Conservation (phyloP, 2,113 vertebrate species). For the Cyprinodon brontotheroides region DNA sequence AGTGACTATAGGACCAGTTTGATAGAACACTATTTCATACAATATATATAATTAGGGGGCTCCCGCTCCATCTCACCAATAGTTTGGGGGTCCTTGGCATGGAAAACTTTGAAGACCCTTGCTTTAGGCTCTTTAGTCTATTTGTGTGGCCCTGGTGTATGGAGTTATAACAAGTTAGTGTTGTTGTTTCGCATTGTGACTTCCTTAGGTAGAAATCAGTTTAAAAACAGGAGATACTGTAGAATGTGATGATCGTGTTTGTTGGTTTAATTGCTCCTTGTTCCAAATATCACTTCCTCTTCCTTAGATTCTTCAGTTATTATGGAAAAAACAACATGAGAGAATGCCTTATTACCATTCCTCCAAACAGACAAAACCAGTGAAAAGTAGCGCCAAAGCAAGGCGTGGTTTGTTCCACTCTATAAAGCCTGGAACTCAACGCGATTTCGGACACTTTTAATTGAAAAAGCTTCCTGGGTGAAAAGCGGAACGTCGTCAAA, state of each 20-base stretch:
- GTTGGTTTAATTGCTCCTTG: conserved; percentile 25
- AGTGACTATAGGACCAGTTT: too few relatives aligned
- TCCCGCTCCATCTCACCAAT: too few relatives aligned
- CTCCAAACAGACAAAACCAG: conserved; percentile 18
- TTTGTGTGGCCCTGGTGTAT: conserved; percentile 14
- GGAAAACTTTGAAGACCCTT: background rate
- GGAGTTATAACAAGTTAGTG: too few relatives aligned
- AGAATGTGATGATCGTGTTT: conserved; percentile 37
- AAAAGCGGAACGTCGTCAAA: too few relatives aligned
- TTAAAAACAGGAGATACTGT: conserved; percentile 12
- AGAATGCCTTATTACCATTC: conserved; percentile 49
- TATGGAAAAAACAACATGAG: conserved; percentile 69
- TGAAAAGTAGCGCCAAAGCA: conserved; percentile 60
- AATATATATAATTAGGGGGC: too few relatives aligned
- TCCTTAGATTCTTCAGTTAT: conserved; percentile 55
- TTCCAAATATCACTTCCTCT: conserved; percentile 33
- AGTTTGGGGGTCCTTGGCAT: too few relatives aligned
- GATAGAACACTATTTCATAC: too few relatives aligned
- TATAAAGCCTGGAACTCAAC: too few relatives aligned
- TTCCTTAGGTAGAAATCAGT: conserved; percentile 21
- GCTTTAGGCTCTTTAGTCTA: conserved; percentile 11
- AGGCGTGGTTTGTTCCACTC: too few relatives aligned
- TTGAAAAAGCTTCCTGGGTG: too few relatives aligned
- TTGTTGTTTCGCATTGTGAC: conserved; percentile 42
- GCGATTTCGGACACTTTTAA: too few relatives aligned